Evolutionary conservation across 1,140 invertebrate species (phyloP).

Genomic region (Papilio helenus): DNA sequence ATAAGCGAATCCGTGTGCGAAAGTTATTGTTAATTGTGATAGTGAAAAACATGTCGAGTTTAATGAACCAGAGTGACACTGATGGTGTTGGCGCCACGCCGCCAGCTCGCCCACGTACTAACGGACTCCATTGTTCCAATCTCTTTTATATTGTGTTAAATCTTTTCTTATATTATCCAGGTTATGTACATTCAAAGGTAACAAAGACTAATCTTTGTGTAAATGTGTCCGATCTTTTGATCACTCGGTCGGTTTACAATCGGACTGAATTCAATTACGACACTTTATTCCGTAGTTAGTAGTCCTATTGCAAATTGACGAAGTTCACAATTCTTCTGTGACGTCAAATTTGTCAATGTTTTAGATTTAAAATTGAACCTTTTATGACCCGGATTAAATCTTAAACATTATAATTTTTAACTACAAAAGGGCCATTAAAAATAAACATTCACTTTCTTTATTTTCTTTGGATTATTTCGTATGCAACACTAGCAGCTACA

Average conservation of each 20-base stretch:
- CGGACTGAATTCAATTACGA: neutral
- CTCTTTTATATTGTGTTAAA: neutral
- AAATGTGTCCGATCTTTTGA: neutral
- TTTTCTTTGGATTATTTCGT: constrained; percentile 55
- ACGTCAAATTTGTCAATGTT: neutral
- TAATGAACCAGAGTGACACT: constrained; percentile 52
- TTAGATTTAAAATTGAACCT: neutral
- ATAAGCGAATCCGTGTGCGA: neutral
- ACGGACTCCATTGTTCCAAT: constrained; percentile 29
- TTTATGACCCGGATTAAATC: neutral
- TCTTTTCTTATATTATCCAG: neutral
- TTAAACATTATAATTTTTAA: neutral
- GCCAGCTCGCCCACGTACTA: constrained; percentile 41
- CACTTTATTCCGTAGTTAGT: neutral
- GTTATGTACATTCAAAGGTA: neutral
- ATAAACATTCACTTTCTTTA: constrained; percentile 64
- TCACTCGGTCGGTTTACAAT: neutral
- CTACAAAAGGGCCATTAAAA: constrained; percentile 45
- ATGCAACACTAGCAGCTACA: constrained; percentile 56
- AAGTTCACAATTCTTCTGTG: neutral
- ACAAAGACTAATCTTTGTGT: constrained; percentile 34
- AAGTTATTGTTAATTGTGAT: neutral
- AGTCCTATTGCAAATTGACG: neutral
- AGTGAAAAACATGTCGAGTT: constrained; percentile 43
- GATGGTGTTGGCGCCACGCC: constrained; percentile 42